Evolutionary conservation across 2,113 vertebrate species (phyloP).

Genomic region (Halcyon malimbica): DNA sequence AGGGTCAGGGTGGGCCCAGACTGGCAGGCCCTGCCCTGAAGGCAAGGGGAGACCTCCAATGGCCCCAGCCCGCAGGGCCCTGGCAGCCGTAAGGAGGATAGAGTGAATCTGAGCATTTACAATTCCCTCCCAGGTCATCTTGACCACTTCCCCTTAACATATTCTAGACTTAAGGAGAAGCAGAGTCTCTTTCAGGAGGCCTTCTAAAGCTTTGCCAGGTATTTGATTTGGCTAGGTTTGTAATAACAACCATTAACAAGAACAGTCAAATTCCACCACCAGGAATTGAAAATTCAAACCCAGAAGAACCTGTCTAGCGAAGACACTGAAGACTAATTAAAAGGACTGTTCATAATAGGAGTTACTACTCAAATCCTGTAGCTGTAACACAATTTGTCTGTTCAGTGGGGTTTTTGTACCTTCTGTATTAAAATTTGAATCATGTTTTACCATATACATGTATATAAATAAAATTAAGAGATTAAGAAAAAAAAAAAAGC

Average conservation of each 20-base stretch:
- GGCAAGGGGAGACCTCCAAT: background rate
- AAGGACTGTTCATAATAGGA: background rate
- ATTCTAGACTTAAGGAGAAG: background rate
- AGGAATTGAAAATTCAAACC: background rate
- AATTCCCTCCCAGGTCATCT: background rate
- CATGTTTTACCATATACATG: background rate
- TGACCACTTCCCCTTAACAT: background rate
- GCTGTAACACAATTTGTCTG: background rate
- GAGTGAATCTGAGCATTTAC: fast-evolving
- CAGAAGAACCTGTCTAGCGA: background rate
- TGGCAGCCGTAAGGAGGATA: background rate
- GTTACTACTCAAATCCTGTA: background rate
- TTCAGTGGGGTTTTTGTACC: background rate
- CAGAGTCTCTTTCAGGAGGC: background rate
- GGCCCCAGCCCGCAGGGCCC: no score
- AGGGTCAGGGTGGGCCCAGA: background rate
- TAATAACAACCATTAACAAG: background rate
- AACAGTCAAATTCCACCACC: background rate
- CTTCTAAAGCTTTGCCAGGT: background rate
- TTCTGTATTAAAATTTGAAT: background rate
- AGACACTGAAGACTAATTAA: background rate
- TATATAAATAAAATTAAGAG: background rate
- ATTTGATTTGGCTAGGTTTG: background rate
- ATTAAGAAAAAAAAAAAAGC: background rate
- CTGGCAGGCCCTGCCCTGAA: background rate